Evolutionary conservation across 1,140 invertebrate species (phyloP).

Genomic region (Apis cerana): DNA sequence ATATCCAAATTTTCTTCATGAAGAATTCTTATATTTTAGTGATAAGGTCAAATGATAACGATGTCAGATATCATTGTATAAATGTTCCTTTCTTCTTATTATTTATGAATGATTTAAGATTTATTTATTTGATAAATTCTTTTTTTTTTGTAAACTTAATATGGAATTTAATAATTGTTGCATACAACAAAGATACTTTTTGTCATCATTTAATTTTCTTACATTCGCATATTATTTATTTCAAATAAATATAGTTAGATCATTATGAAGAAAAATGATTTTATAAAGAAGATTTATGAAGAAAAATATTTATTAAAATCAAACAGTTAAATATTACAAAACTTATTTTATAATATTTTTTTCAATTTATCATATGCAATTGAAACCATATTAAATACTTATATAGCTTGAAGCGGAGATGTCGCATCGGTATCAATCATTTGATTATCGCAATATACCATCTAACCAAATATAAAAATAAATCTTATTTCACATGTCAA

Average conservation of each 20-base stretch:
- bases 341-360: too few species aligned
- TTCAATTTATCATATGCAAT: too few species aligned
- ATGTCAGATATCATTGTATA: conserved; percentile 65
- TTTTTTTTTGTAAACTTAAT: neutral
- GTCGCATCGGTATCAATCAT: neutral
- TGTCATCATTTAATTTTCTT: too few species aligned
- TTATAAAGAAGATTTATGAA: too few species aligned
- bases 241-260: too few species aligned
- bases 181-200: too few species aligned
- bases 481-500: neutral
- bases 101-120: neutral
- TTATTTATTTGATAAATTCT: neutral
- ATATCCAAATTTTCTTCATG: conserved; percentile 69
- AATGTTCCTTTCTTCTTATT: conserved; percentile 15
- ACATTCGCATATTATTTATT: too few species aligned
- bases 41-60: conserved; percentile 34
- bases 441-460: neutral
- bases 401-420: neutral
- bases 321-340: too few species aligned
- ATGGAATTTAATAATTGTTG: neutral
- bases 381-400: too few species aligned
- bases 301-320: too few species aligned
- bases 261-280: too few species aligned
- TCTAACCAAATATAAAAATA: neutral
- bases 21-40: conserved; percentile 74